Conservation (phyloP, 1,140 invertebrate genomes). For the Brachionus rotundiformis region DNA sequence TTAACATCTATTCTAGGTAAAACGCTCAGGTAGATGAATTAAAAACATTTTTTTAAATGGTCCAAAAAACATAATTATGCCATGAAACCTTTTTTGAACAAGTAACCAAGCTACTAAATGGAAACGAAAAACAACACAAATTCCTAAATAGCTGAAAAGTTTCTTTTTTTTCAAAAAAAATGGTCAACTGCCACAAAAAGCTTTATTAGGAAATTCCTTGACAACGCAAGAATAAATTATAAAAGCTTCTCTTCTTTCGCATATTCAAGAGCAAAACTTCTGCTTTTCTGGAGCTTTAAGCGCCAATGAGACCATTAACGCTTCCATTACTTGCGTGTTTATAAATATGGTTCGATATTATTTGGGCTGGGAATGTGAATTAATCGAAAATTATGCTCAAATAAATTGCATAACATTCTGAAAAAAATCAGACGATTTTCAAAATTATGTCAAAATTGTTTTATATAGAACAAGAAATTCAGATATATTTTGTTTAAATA, state of each 20-base stretch:
- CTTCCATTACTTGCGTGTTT: neutral
- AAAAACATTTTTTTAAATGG: neutral
- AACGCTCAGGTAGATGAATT: neutral
- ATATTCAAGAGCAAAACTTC: neutral
- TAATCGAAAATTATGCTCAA: neutral
- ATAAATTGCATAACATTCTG: neutral
- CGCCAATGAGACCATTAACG: neutral
- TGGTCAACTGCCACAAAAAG: neutral
- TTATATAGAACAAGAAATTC: neutral
- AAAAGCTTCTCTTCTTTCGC: neutral
- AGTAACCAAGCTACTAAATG: constrained; percentile 13
- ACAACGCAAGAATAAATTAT: neutral
- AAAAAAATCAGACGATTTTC: constrained; percentile 8
- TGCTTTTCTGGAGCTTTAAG: neutral
- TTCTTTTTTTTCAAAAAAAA: neutral
- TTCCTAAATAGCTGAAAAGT: neutral
- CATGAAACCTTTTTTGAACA: neutral
- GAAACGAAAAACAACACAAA: neutral
- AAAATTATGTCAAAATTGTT: neutral
- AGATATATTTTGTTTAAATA: neutral
- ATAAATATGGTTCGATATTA: neutral
- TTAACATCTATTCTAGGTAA: neutral
- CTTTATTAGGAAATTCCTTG: neutral
- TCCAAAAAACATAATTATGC: neutral
- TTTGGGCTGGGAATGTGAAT: neutral